A percentile compares a stretch with the other conserved stretches of the same genome.
phyloP scores from a whole-genome alignment of 2,113 vertebrate species.

The Cochlearius cochlearius region DNA sequence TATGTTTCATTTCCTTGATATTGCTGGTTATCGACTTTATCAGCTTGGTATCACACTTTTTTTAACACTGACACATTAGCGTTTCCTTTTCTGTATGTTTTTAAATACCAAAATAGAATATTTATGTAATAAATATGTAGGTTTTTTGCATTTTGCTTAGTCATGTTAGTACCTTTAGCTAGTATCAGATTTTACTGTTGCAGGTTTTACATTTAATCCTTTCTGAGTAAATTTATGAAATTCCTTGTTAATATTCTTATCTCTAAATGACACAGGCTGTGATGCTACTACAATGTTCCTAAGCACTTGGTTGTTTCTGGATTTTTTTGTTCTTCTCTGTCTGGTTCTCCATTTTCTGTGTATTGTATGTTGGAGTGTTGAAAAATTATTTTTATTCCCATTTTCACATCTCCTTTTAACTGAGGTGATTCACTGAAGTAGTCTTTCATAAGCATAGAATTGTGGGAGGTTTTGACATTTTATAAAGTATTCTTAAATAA shows the following conservation, averaged over 20 bases:
- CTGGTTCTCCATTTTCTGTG: not conserved
- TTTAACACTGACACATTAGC: not conserved
- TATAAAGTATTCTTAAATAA: not conserved
- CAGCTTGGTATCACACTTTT: not conserved
- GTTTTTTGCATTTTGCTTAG: not conserved
- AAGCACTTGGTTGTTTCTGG: not conserved
- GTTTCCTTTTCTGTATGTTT: not conserved
- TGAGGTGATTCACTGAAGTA: not conserved
- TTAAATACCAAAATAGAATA: not conserved
- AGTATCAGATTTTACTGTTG: not conserved
- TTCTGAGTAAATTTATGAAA: not conserved
- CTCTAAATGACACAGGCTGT: not conserved
- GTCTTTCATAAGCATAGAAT: not conserved
- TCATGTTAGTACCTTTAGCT: not conserved
- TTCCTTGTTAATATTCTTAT: not conserved
- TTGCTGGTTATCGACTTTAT: not conserved
- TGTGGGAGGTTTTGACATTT: not conserved
- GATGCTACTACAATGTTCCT: not conserved
- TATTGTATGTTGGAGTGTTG: not conserved
- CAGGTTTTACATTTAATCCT: not conserved
- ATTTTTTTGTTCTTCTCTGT: not conserved
- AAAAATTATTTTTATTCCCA: not conserved
- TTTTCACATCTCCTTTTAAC: not conserved
- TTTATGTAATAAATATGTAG: not conserved
- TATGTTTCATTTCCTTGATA: not conserved